phyloP scores from a whole-genome alignment of 2,797 vertebrate genomes.

The Numenius phaeopus region DNA sequence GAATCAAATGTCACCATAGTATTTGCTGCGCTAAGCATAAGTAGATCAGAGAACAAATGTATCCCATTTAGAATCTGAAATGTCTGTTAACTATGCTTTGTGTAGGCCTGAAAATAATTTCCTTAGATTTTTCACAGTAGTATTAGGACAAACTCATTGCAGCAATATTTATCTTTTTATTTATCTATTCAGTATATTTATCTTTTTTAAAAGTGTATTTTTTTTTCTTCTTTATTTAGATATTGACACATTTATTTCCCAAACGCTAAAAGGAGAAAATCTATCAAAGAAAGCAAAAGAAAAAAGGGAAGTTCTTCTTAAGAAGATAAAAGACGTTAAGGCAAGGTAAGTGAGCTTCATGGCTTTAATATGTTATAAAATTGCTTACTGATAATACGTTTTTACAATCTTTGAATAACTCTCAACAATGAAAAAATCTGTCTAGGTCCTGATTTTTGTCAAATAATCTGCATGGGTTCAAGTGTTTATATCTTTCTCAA shows the following conservation, averaged over 20 bases:
- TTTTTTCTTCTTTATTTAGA: slow-evolving; percentile 83
- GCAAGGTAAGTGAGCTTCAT: slow-evolving; percentile 79
- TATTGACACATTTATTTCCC: slow-evolving; percentile 88
- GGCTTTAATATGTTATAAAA: background rate
- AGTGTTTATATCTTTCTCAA: background rate
- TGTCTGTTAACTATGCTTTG: slow-evolving; percentile 45
- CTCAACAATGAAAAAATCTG: background rate
- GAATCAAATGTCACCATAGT: slow-evolving; percentile 71
- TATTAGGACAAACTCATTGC: slow-evolving; percentile 36
- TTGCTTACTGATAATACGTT: background rate
- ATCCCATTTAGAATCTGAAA: slow-evolving; percentile 74
- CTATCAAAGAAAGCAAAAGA: slow-evolving; percentile 95
- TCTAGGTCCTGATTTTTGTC: background rate
- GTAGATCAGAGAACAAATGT: slow-evolving; percentile 72
- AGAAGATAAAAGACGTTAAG: slow-evolving; percentile 91
- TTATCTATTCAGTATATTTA: no score
- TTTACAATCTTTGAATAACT: background rate
- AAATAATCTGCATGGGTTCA: background rate
- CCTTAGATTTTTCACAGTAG: slow-evolving; percentile 44
- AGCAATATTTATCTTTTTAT: slow-evolving; percentile 53
- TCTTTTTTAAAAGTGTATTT: slow-evolving; percentile 24
- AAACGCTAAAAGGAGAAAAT: slow-evolving; percentile 90
- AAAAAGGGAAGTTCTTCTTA: slow-evolving; percentile 88
- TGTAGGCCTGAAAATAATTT: slow-evolving; percentile 64
- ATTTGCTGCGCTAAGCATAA: slow-evolving; percentile 80